A percentile compares a stretch with the other conserved stretches of the same genome.
These are phyloP conservation scores for Paratrypauchen microcephalus DNA, from an alignment of 2,797 vertebrate genomes.

Conservation along the genomic window DNA sequence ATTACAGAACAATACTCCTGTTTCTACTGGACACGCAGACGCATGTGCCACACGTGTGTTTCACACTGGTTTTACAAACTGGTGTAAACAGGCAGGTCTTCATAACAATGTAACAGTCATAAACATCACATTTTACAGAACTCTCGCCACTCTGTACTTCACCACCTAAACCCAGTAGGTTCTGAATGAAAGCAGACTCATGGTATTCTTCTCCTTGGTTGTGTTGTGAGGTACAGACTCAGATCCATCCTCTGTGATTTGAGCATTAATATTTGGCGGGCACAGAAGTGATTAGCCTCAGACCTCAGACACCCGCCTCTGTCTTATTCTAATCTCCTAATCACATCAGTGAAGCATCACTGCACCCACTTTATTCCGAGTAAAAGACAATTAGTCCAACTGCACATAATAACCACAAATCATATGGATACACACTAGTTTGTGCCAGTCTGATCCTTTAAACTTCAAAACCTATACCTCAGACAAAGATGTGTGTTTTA, in stretches of 20 bases:
- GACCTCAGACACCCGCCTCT: constrained; percentile 49
- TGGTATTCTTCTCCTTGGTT: not conserved
- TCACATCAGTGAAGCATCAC: constrained; percentile 74
- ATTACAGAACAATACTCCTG: constrained; percentile 59
- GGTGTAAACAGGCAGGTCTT: not conserved
- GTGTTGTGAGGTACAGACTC: not conserved
- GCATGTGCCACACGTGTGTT: not conserved
- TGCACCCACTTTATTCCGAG: constrained; percentile 51
- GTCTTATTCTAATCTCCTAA: constrained; percentile 71
- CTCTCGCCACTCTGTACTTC: not conserved
- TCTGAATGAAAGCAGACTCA: not conserved
- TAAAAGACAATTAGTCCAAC: constrained; percentile 53
- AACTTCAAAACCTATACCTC: not conserved
- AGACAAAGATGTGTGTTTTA: not conserved
- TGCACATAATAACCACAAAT: constrained; percentile 17
- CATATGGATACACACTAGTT: not conserved
- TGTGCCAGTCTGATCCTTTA: not conserved
- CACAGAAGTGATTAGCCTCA: constrained; percentile 42
- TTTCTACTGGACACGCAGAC: constrained; percentile 19
- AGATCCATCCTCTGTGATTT: not conserved
- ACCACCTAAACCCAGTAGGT: not conserved
- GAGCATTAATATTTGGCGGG: constrained; percentile 24
- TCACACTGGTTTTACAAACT: too few relatives aligned
- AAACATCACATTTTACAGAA: not conserved
- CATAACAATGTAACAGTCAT: not conserved